Conservation (phyloP, 2,113 vertebrate genomes). For the Okapia johnstoni region DNA sequence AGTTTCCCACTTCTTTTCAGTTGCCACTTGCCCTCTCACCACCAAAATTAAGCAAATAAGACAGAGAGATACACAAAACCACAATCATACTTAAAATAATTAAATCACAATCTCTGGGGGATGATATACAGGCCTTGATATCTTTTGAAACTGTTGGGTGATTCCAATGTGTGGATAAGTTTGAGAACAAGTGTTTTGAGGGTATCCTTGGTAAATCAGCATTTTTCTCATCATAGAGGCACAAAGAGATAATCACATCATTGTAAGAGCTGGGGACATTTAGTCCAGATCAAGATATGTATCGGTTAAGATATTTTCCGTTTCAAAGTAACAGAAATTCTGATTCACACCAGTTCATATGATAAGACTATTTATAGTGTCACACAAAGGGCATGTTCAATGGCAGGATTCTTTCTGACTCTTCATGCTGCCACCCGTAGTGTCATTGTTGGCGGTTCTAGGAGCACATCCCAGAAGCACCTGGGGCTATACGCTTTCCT, state of each 20-base stretch:
- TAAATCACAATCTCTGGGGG: neutral
- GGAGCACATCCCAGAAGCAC: neutral
- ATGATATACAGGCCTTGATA: neutral
- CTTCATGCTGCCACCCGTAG: neutral
- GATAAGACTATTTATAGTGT: neutral
- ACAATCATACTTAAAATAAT: neutral
- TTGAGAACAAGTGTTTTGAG: neutral
- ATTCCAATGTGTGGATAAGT: neutral
- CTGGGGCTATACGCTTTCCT: neutral
- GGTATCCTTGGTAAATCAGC: neutral
- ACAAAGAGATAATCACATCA: neutral
- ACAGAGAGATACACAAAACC: neutral
- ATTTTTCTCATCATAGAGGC: neutral
- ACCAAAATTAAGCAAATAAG: constrained; percentile 23
- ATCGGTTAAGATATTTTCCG: neutral
- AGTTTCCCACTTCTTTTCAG: neutral
- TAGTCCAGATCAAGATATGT: neutral
- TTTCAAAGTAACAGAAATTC: constrained; percentile 27
- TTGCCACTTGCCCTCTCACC: neutral
- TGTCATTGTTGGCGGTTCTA: neutral
- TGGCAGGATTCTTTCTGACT: neutral
- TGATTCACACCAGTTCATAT: neutral
- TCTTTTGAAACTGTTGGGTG: neutral
- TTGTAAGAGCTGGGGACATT: neutral
- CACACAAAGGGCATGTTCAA: neutral